phyloP scores from a whole-genome alignment of 2,113 vertebrate genomes.

The Thymallus thymallus region DNA sequence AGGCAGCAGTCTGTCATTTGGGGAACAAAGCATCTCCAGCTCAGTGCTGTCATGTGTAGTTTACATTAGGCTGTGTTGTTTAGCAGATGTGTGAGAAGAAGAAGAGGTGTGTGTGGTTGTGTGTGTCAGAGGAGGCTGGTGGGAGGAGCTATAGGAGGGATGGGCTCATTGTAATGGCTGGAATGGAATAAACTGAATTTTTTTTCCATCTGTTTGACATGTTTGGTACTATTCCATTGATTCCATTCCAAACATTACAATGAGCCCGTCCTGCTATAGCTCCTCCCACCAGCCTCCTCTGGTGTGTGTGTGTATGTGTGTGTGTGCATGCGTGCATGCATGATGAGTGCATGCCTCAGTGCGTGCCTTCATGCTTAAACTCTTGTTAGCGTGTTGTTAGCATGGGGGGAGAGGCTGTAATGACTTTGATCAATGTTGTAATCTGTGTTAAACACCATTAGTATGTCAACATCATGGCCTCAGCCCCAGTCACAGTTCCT shows the following conservation, averaged over 20 bases:
- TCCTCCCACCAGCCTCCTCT: background rate
- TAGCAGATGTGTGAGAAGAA: constrained; percentile 40
- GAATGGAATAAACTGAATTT: too few relatives aligned
- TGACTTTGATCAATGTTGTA: constrained; percentile 52
- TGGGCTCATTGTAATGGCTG: too few relatives aligned
- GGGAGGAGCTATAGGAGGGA: too few relatives aligned
- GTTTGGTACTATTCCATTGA: too few relatives aligned
- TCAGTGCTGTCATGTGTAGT: constrained; percentile 44
- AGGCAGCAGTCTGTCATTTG: constrained; percentile 51
- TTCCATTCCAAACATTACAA: too few relatives aligned
- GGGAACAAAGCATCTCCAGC: background rate
- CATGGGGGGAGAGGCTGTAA: background rate
- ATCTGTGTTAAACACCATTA: constrained; percentile 37
- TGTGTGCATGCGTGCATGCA: background rate
- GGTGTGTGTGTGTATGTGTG: background rate
- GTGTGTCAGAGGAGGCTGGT: background rate
- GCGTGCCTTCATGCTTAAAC: background rate
- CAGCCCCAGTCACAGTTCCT: background rate
- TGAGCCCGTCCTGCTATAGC: too few relatives aligned
- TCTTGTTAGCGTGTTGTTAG: background rate
- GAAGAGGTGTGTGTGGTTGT: background rate
- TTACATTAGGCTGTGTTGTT: constrained; percentile 54
- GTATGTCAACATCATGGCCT: constrained; percentile 17
- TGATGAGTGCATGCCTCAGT: too few relatives aligned
- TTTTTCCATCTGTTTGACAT: too few relatives aligned